These are phyloP conservation scores for Parauchenoglanis ngamensis DNA, from an alignment of 2,797 vertebrate genomes.

Conservation along the genomic window DNA sequence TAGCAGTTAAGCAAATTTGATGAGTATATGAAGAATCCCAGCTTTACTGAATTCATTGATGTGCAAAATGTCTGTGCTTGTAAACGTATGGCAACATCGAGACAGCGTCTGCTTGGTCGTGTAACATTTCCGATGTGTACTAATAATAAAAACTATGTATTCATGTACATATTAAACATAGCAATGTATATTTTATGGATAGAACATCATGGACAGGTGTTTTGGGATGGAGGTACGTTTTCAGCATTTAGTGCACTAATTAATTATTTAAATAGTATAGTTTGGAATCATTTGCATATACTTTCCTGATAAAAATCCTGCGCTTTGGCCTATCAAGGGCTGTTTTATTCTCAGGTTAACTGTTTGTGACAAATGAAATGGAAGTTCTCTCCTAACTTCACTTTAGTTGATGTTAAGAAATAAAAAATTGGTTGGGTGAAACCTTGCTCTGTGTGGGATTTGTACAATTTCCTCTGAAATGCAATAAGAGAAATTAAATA, in stretches of 20 bases:
- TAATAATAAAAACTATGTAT: neutral
- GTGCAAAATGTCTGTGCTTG: neutral
- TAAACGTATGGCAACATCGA: neutral
- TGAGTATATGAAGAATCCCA: neutral
- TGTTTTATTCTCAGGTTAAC: neutral
- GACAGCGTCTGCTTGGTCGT: neutral
- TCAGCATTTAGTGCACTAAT: too few species aligned
- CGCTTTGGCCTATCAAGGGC: neutral
- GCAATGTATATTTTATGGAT: neutral
- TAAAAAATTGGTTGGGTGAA: neutral
- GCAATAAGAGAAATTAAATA: neutral
- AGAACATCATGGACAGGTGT: neutral
- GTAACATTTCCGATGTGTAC: neutral
- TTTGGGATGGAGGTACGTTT: neutral
- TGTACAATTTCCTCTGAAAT: neutral
- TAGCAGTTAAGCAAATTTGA: neutral
- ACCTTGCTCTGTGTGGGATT: neutral
- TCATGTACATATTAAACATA: neutral
- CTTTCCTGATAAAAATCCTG: neutral
- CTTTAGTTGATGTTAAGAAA: neutral
- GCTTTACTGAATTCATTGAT: neutral
- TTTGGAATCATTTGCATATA: neutral
- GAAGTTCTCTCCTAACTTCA: neutral
- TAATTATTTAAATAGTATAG: neutral
- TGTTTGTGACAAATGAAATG: neutral